These are phyloP conservation scores for Hydrozoanthus tunicans DNA, from an alignment of 64 coral and sea anemone species.

Conservation along the genomic window DNA sequence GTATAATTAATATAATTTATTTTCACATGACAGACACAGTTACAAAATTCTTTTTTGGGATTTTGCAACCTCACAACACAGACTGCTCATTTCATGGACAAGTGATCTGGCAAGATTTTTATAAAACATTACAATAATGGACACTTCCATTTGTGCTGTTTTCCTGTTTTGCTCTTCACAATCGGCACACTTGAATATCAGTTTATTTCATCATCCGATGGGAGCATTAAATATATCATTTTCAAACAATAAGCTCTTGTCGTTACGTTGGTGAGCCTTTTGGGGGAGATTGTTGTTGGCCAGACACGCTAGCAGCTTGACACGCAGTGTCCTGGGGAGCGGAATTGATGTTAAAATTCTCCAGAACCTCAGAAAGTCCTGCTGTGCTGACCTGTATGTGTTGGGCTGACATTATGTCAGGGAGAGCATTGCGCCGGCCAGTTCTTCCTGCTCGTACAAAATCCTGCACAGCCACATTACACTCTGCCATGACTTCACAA, in stretches of 20 bases:
- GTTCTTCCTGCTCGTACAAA: constrained; percentile 90
- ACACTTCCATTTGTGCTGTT: too few relatives aligned
- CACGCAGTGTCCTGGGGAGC: constrained; percentile 17
- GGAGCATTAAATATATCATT: too few relatives aligned
- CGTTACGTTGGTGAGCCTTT: constrained; percentile 20
- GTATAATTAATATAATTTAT: too few relatives aligned
- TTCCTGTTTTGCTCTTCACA: too few relatives aligned
- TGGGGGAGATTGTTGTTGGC: constrained; percentile 8
- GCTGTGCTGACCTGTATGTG: constrained; percentile 73
- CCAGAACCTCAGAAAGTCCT: constrained; percentile 79
- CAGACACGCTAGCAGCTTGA: neutral
- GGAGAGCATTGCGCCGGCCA: constrained; percentile 86
- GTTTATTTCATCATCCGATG: too few relatives aligned
- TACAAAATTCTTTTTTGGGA: too few relatives aligned
- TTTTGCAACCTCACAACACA: too few relatives aligned
- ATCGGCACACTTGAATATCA: too few relatives aligned
- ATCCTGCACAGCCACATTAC: constrained; percentile 67
- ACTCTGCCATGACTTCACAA: constrained; percentile 75
- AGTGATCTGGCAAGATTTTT: too few relatives aligned
- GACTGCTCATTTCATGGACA: too few relatives aligned
- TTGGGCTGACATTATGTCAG: constrained; percentile 58
- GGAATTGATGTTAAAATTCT: constrained; percentile 57
- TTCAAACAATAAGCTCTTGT: neutral
- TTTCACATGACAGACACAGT: too few relatives aligned
- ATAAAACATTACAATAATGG: too few relatives aligned